Evolutionary conservation across 2,113 vertebrate species (phyloP).

Genomic region (Heterotilapia buettikoferi): DNA sequence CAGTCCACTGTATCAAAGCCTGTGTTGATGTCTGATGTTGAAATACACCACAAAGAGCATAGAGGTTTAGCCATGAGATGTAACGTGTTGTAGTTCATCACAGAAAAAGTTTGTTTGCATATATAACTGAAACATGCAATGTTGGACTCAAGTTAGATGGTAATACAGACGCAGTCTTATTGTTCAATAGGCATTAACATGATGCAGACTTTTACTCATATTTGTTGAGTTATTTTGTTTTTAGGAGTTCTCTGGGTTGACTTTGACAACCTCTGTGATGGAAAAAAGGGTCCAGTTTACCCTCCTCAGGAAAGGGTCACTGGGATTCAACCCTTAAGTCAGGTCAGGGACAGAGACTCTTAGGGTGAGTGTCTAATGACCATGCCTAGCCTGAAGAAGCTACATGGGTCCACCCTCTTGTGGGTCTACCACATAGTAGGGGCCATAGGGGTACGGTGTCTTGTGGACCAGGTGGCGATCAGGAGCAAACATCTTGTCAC

Average conservation of each 20-base stretch:
- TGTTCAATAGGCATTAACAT: background rate
- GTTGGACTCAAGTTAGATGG: background rate
- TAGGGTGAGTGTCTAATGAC: background rate
- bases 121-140: background rate
- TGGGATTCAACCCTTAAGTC: background rate
- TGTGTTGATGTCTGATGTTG: background rate
- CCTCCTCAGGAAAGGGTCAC: background rate
- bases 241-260: background rate
- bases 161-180: background rate
- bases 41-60: background rate
- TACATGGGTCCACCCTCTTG: background rate
- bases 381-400: background rate
- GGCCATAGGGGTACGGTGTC: accelerated
- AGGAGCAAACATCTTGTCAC: background rate
- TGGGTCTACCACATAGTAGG: background rate
- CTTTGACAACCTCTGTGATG: background rate
- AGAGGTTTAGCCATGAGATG: background rate
- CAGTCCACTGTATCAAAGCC: background rate
- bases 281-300: background rate
- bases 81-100: background rate
- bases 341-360: background rate
- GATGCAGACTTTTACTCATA: background rate
- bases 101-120: background rate
- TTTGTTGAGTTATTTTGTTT: background rate
- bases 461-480: background rate